phyloP scores from a whole-genome alignment of 2,888 invertebrate species.

The Sinohyriopsis cumingii region DNA sequence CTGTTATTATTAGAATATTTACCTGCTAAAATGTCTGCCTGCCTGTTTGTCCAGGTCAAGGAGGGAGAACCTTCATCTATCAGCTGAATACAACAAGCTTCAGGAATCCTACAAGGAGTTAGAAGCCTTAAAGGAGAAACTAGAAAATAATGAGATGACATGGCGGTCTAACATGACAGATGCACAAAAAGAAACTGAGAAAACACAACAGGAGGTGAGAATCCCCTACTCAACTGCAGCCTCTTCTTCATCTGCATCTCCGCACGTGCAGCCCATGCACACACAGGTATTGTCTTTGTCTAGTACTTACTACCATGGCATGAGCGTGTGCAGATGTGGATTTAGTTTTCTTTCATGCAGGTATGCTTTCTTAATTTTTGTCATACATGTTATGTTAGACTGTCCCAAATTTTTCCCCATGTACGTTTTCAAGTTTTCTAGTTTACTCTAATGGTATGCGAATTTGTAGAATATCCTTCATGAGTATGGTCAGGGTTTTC shows the following conservation, averaged over 20 bases:
- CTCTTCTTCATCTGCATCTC: not conserved
- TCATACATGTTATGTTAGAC: not conserved
- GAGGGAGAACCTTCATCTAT: slow-evolving; percentile 68
- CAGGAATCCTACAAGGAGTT: slow-evolving; percentile 69
- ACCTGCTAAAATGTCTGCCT: not conserved
- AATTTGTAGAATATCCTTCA: no score
- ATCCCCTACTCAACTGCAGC: slow-evolving; percentile 22
- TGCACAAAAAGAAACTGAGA: slow-evolving; percentile 68
- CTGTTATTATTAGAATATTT: not conserved
- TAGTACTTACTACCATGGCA: slow-evolving; percentile 5
- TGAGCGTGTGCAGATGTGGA: not conserved
- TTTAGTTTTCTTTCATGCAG: slow-evolving; percentile 2
- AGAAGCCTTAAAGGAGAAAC: slow-evolving; percentile 67
- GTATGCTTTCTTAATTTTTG: slow-evolving; percentile 5
- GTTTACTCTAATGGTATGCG: no score
- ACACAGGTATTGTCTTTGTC: slow-evolving; percentile 5
- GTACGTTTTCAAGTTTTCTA: no score
- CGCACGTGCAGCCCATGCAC: slow-evolving; percentile 3
- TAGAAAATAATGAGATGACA: slow-evolving; percentile 65
- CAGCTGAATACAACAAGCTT: slow-evolving; percentile 69
- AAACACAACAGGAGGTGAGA: slow-evolving; percentile 63
- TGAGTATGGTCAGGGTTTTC: no score
- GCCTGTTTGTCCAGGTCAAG: slow-evolving; percentile 57
- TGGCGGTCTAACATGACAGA: slow-evolving; percentile 68
- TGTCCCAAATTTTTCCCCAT: no score